phyloP scores from a whole-genome alignment of 1,140 invertebrate genomes.

The Arctopsyche grandis region DNA sequence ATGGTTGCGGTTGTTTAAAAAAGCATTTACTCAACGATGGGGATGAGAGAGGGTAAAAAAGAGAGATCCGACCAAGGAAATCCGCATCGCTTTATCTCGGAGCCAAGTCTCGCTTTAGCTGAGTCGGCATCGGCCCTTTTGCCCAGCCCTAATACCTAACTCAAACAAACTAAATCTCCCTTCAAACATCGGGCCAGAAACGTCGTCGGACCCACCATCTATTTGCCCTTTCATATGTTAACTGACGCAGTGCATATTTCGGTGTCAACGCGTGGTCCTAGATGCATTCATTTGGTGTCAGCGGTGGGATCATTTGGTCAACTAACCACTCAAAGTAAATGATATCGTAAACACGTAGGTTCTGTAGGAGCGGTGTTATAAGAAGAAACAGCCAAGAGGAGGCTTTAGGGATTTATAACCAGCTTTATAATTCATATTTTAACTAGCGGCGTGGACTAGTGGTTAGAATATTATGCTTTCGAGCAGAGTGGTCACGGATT shows the following conservation, averaged over 20 bases:
- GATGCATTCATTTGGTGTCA: too few relatives aligned
- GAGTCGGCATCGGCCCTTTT: not conserved
- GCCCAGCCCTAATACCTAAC: not conserved
- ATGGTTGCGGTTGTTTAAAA: conserved; percentile 9
- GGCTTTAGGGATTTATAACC: too few relatives aligned
- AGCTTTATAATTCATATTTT: too few relatives aligned
- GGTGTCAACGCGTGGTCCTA: too few relatives aligned
- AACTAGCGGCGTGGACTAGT: too few relatives aligned
- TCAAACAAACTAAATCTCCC: conserved; percentile 1
- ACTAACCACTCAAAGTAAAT: too few relatives aligned
- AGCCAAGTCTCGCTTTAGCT: not conserved
- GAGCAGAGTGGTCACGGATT: too few relatives aligned
- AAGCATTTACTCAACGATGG: not conserved
- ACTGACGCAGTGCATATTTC: not conserved
- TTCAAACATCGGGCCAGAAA: not conserved
- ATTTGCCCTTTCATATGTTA: not conserved
- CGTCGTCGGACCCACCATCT: not conserved
- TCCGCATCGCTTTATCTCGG: conserved; percentile 6
- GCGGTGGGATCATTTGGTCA: too few relatives aligned
- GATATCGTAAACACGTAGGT: too few relatives aligned
- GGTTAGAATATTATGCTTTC: too few relatives aligned
- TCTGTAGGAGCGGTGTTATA: too few relatives aligned
- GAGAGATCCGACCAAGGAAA: not conserved
- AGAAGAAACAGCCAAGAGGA: too few relatives aligned
- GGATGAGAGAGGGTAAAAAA: not conserved